Base-by-base conservation (phyloP, 2,797 vertebrate species). In the Pangasius larnaudii region DNA sequence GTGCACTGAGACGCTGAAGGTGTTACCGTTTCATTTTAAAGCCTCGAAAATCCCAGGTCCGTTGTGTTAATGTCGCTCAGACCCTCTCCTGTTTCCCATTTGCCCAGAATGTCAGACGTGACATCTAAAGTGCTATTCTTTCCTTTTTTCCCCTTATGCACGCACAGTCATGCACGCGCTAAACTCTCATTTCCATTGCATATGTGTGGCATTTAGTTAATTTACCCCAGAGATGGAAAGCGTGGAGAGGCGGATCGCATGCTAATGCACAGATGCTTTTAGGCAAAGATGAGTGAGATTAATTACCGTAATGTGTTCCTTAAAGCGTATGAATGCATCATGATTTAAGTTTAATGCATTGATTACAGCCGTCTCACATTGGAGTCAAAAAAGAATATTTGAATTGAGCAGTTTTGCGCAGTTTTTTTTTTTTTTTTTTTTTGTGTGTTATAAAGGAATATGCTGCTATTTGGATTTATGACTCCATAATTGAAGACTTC, bases 201-300 rank as follows among this genome's bases (percentile, higher is more conserved):
- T 69, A 69, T 46, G 36, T 39, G 53, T 65, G 75, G 51, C 80
- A 86, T 89, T 88, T 89, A 63, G 85, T 74, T 89, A 51, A 53
- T 89, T 78, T 85, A 83, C 83, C 53, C 72, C 63, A 61, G 84
- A 81, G 88, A 83, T 18, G 39, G 63, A 30, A 67, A 84, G 58
- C 0, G 36, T 58, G 22, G 49, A 33, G 75, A 49, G 72, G 72
- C 72, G 18, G 51, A 33, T 36, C 3, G 30, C 51, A 79, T 36
- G 77, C 77, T 58, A 79, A 79, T 11, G 18, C 30, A 0, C 51
- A 79, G 79, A 42, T 19, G 51, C 65, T 53, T 86, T 33, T 33
- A 85, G 24, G 9, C 78, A 42, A 85, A 78, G 78, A 87, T 33
- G 59, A 53, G 63, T n/a, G 49, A 81, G 30, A 30, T 80, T 86